Evolutionary conservation across 2,888 invertebrate genomes (phyloP).

Genomic region (Eurytoma californica): DNA sequence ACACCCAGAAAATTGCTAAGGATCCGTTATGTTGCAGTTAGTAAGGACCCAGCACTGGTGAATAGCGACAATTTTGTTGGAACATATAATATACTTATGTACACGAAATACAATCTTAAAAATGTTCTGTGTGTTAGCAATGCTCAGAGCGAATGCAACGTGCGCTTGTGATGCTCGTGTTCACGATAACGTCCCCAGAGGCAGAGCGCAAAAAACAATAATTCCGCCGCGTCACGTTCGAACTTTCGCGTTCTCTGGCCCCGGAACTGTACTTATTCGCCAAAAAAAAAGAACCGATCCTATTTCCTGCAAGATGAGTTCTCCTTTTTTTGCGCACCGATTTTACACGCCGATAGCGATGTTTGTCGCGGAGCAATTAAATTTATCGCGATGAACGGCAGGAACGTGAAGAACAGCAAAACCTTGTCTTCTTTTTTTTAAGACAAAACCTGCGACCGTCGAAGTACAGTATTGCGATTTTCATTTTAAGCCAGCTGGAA

Average conservation of each 20-base stretch:
- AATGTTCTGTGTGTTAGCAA: no score
- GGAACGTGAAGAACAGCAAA: background rate
- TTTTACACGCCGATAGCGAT: conserved; percentile 30
- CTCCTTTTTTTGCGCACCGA: conserved; percentile 23
- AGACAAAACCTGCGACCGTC: background rate
- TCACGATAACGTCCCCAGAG: background rate
- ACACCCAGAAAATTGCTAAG: background rate
- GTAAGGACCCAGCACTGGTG: conserved; percentile 21
- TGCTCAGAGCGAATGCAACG: no score
- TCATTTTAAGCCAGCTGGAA: background rate
- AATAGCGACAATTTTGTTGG: background rate
- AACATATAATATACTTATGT: no score
- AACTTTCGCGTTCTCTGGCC: conserved; percentile 40
- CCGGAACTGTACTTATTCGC: conserved; percentile 45
- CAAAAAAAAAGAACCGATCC: conserved; percentile 23
- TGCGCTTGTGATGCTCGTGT: no score
- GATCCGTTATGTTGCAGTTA: background rate
- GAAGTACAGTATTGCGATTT: background rate
- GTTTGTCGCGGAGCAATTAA: conserved; percentile 43
- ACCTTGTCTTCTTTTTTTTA: background rate
- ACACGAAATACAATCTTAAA: no score
- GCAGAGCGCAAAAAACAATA: conserved; percentile 35
- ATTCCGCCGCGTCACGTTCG: conserved; percentile 49
- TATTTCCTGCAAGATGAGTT: conserved; percentile 31
- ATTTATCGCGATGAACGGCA: conserved; percentile 36